A percentile compares a stretch with the other conserved stretches of the same genome.
Evolutionary conservation across 2,797 vertebrate species (phyloP).

Genomic region (Mormyrops boulengeri): DNA sequence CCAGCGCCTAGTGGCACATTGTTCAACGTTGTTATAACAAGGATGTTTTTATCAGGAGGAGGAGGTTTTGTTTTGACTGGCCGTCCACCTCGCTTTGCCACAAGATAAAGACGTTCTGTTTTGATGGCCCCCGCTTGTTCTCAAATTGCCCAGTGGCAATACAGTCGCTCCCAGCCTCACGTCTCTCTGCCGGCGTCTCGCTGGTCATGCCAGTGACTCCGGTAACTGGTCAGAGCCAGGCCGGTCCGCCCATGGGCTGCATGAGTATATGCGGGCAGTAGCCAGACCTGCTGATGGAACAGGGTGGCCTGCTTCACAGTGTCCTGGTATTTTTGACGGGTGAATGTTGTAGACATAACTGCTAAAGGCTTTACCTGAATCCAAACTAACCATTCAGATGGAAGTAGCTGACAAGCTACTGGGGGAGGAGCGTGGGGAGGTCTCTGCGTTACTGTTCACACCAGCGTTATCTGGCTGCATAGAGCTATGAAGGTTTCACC

Average conservation of each 20-base stretch:
- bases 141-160: background rate
- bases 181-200: background rate
- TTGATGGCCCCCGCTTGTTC: background rate
- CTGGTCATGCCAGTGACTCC: background rate
- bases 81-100: background rate
- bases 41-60: background rate
- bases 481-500: background rate
- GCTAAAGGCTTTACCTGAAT: background rate
- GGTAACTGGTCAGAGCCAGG: background rate
- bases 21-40: background rate
- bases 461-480: background rate
- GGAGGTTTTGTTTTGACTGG: slow-evolving; percentile 9
- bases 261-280: background rate
- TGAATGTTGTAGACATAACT: background rate
- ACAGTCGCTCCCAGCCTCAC: background rate
- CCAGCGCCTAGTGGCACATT: background rate
- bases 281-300: background rate
- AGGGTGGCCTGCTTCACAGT: background rate
- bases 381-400: background rate
- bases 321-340: background rate
- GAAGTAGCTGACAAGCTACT: background rate
- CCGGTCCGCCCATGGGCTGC: background rate
- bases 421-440: background rate
- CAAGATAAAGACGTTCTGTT: background rate
- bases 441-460: background rate